These are phyloP conservation scores for Enteromius unitaeniatus DNA, from an alignment of 2,797 vertebrate genomes.

Conservation along the genomic window DNA sequence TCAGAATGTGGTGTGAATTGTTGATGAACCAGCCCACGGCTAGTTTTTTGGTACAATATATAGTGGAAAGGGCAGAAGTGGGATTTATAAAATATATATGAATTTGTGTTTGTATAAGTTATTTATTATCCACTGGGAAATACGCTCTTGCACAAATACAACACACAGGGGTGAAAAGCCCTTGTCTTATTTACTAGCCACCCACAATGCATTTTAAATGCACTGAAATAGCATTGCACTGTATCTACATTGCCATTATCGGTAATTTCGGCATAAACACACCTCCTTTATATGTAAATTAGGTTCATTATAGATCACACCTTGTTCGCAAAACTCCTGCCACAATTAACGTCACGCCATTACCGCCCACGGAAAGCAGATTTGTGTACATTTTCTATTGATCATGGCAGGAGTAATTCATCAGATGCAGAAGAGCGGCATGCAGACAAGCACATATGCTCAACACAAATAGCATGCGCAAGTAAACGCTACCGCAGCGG, in stretches of 20 bases:
- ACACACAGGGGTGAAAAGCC: not conserved
- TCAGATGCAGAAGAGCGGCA: constrained; percentile 6
- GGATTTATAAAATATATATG: constrained; percentile 15
- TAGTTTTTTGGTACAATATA: constrained; percentile 2
- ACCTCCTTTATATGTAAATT: constrained; percentile 18
- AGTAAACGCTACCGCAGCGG: not conserved
- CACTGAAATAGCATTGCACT: not conserved
- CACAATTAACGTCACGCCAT: not conserved
- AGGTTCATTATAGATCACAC: not conserved
- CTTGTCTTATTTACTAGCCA: constrained; percentile 4
- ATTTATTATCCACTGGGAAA: constrained; percentile 10
- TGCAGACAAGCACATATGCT: not conserved
- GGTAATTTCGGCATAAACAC: constrained; percentile 1
- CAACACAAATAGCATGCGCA: not conserved
- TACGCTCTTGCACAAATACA: not conserved
- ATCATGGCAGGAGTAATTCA: constrained; percentile 15
- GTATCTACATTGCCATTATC: not conserved
- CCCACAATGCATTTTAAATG: not conserved
- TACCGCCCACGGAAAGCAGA: not conserved
- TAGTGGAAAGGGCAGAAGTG: not conserved
- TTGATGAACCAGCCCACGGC: not conserved
- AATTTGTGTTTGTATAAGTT: not conserved
- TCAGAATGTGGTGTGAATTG: not conserved
- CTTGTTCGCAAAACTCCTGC: constrained; percentile 10
- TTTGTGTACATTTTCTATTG: constrained; percentile 13